Percentiles rank a stretch among this genome's conserved stretches.
These are phyloP conservation scores for Bedellia somnulentella DNA, from an alignment of 2,888 invertebrate genomes.

Conservation along the genomic window DNA sequence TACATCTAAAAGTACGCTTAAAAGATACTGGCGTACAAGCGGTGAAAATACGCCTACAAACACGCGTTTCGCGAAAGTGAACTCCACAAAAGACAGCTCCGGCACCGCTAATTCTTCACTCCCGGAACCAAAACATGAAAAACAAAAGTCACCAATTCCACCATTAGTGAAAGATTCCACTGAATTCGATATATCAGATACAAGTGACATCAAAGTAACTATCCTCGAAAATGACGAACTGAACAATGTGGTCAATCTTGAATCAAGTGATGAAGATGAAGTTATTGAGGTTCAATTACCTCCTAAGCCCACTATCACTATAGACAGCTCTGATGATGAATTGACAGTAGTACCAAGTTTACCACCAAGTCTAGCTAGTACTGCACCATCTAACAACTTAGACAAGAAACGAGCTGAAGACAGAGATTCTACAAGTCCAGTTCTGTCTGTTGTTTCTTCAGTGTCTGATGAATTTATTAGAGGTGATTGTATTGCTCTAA, in stretches of 20 bases:
- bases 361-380: not conserved
- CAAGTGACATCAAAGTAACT: constrained; percentile 30
- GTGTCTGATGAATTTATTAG: constrained; percentile 54
- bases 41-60: not conserved
- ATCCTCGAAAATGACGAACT: constrained; percentile 29
- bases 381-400: not conserved
- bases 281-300: constrained; percentile 47
- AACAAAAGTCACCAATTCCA: constrained; percentile 15
- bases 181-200: constrained; percentile 29
- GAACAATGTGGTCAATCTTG: constrained; percentile 22
- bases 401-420: constrained; percentile 15
- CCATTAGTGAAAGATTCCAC: constrained; percentile 26
- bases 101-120: constrained; percentile 9
- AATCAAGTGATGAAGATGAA: constrained; percentile 51
- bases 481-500: constrained; percentile 47
- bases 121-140: constrained; percentile 27
- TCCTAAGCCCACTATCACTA: constrained; percentile 47
- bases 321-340: constrained; percentile 48
- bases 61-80: constrained; percentile 10
- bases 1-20: constrained; percentile 28
- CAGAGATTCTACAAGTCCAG: constrained; percentile 39
- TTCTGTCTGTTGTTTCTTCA: constrained; percentile 49
- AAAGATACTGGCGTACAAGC: constrained; percentile 30
- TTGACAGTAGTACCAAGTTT: not conserved
- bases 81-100: constrained; percentile 9